phyloP scores from a whole-genome alignment of 2,797 vertebrate genomes.

The Mus spretus region DNA sequence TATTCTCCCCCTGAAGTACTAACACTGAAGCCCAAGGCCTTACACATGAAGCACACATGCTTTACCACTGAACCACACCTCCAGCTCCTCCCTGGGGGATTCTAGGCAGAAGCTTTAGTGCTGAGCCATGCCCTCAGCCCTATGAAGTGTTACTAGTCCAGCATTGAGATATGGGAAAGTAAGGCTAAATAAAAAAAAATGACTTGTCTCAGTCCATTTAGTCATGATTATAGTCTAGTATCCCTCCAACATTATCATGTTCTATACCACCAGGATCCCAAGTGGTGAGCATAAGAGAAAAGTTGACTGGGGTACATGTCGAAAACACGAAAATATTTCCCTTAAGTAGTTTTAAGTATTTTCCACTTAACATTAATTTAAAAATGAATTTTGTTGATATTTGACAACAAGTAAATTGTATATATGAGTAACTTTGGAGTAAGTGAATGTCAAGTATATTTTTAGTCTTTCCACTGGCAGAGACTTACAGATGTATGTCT shows the following conservation, averaged over 20 bases:
- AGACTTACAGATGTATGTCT: neutral
- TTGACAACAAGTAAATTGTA: neutral
- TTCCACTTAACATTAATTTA: constrained; percentile 21
- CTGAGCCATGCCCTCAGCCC: neutral
- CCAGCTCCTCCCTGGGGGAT: neutral
- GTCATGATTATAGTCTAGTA: neutral
- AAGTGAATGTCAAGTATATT: neutral
- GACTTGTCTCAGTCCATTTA: neutral
- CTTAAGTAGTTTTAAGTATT: neutral
- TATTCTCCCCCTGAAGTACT: neutral
- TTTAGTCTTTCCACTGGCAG: neutral
- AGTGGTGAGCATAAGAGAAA: neutral
- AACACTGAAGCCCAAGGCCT: neutral
- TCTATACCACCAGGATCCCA: neutral
- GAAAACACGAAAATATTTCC: neutral
- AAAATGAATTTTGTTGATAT: constrained; percentile 20
- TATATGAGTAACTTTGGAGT: neutral
- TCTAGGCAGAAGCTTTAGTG: neutral
- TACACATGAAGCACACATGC: neutral
- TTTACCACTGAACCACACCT: too few relatives aligned
- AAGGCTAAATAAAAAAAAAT: neutral
- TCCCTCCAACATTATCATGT: neutral
- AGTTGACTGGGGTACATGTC: neutral
- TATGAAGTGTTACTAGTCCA: neutral
- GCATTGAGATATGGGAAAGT: neutral